Percentiles rank a stretch among this genome's conserved stretches.
Conservation (phyloP, 2,113 vertebrate genomes). For the Perca flavescens region DNA sequence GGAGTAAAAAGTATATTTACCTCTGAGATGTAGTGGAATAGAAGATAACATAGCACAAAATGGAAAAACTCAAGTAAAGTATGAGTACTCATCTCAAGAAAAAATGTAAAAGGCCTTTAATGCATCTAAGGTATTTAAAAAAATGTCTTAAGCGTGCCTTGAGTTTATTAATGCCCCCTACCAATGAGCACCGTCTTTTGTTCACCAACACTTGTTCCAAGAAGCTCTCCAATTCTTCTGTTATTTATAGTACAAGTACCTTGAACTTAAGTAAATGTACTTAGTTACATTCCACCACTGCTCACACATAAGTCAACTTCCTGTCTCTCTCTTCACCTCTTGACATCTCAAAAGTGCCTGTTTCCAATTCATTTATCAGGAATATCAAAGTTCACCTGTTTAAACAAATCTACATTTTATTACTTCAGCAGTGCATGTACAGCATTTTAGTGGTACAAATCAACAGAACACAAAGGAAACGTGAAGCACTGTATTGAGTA, state of each 20-base stretch:
- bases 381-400: slow-evolving; percentile 62
- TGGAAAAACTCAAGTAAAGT: neutral
- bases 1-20: neutral
- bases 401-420: slow-evolving; percentile 77
- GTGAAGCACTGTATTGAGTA: slow-evolving; percentile 40
- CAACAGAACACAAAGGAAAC: slow-evolving; percentile 25
- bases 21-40: neutral
- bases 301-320: slow-evolving; percentile 13
- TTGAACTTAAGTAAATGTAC: neutral
- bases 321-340: slow-evolving; percentile 19
- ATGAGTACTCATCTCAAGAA: too few relatives aligned
- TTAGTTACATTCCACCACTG: neutral
- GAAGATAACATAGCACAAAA: neutral
- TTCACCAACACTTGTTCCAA: too few relatives aligned
- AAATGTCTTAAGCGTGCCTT: too few relatives aligned
- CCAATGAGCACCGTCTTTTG: too few relatives aligned
- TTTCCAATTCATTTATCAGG: slow-evolving; percentile 37
- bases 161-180: too few relatives aligned
- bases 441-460: slow-evolving; percentile 65
- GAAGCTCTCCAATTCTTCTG: too few relatives aligned
- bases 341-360: slow-evolving; percentile 14
- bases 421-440: slow-evolving; percentile 73
- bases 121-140: too few relatives aligned
- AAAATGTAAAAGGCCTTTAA: too few relatives aligned
- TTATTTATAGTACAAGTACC: too few relatives aligned